Conservation (phyloP, 2,888 invertebrate species). For the Drosophila stalkeri region DNA sequence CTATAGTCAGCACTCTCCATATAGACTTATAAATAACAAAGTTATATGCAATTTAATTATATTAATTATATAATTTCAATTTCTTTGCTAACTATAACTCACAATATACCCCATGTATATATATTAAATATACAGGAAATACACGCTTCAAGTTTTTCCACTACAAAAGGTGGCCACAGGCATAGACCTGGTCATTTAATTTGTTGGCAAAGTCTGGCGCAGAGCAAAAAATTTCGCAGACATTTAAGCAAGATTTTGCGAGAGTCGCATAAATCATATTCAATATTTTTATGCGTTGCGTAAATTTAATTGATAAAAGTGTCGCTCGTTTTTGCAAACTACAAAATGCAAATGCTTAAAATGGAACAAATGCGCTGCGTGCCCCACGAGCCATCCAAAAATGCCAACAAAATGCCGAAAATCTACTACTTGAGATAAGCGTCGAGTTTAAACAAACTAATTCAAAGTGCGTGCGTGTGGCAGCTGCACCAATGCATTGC, state of each 20-base stretch:
- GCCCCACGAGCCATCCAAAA: constrained; percentile 52
- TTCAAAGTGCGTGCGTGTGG: constrained; percentile 66
- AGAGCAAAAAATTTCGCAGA: not conserved
- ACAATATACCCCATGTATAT: not conserved
- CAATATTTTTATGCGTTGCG: constrained; percentile 62
- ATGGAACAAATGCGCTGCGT: constrained; percentile 40
- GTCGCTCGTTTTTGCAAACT: constrained; percentile 21
- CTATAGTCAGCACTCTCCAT: too few species aligned
- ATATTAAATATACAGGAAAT: too few species aligned
- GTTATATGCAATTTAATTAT: too few species aligned
- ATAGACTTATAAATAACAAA: too few species aligned
- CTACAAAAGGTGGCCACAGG: constrained; percentile 19
- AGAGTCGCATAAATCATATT: constrained; percentile 43
- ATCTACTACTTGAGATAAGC: constrained; percentile 82
- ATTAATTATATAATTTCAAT: too few species aligned
- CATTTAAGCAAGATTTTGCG: constrained; percentile 36
- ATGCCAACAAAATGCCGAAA: constrained; percentile 72
- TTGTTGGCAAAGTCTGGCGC: constrained; percentile 15
- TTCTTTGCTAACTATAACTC: too few species aligned
- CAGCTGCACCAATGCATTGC: constrained; percentile 29
- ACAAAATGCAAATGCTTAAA: constrained; percentile 33
- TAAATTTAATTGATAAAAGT: constrained; percentile 80
- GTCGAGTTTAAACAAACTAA: constrained; percentile 80
- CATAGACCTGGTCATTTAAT: constrained; percentile 43
- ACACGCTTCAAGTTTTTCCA: not conserved